Evolutionary conservation across 2,888 invertebrate genomes (phyloP), one percentile per base, ranked within the genome.

Genomic region (Nephrotoma appendiculata): DNA sequence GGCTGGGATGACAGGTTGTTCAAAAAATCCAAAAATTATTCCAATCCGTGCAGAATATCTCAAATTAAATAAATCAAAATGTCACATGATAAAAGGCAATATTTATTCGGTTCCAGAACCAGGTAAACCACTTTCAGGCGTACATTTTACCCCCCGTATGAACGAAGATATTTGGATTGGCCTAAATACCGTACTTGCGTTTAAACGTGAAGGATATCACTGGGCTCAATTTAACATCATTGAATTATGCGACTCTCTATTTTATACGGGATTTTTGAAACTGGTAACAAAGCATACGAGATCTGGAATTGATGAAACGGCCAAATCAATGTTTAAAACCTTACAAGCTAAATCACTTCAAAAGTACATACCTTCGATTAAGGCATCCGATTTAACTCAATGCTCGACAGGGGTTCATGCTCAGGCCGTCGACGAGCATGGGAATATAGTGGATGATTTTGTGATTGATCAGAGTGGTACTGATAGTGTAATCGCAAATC

Each of bases 101-200:
- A 98, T 99, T 90, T 99, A 99, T 92, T 99, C 99, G 3, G 98
- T 99, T 6, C 99, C 99, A 9, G 98, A 99, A 93, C 96, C 99
- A 0, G 93, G 96, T 87, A 97, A 99, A 90, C 99, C 99, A 86
- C 99, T 99, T 92, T 93, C 99, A 57, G 99, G 99, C 4, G 99
- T 99, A 2, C 99, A 99, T 92, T 97, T 96, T 90, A 99, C 99
- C 6, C 99, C 99, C 0, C 94, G 97, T 89, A 96, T 99, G 94
- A 97, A 98, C 92, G 99, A 99, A 0, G 95, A 96, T 88, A 94
- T 99, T 85, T 98, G 98, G 96, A 92, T 99, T 31, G 99, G 99
- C 42, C 99, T 99, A 6, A 99, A 99, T 93, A 99, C 99, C 6
- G 96, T 99, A 57, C 92, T 99, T 88, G 98, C 99, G 31, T 95